These are phyloP conservation scores for Rhinichthys osculus DNA, from an alignment of 2,797 vertebrate genomes.

Conservation along the genomic window DNA sequence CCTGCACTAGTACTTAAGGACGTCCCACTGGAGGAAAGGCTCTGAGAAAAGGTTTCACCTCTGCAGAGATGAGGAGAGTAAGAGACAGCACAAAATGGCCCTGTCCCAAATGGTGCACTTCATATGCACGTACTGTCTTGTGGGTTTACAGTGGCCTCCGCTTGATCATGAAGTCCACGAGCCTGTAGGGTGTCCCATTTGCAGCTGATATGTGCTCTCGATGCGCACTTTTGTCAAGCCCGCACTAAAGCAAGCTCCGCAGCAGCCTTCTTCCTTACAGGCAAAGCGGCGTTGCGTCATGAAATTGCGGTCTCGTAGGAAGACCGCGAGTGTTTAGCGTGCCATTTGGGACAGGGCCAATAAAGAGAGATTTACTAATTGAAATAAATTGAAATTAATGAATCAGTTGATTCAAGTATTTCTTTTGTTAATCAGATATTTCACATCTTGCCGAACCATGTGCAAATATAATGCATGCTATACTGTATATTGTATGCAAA, in stretches of 20 bases:
- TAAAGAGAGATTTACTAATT: background rate
- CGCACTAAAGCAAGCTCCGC: background rate
- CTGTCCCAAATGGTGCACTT: too few relatives aligned
- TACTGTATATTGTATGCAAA: background rate
- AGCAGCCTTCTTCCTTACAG: background rate
- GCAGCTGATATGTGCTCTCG: background rate
- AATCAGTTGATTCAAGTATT: background rate
- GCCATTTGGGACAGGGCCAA: background rate
- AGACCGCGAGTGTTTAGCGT: background rate
- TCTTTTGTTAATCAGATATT: background rate
- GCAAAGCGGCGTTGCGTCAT: background rate
- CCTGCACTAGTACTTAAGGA: conserved; percentile 61
- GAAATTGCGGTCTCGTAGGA: background rate
- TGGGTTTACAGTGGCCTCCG: too few relatives aligned
- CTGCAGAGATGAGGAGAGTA: conserved; percentile 53
- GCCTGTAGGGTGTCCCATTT: background rate
- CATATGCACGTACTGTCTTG: too few relatives aligned
- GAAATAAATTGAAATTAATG: too few relatives aligned
- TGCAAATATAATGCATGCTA: conserved; percentile 1
- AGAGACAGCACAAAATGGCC: conserved; percentile 2
- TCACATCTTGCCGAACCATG: background rate
- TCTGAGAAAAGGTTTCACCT: conserved; percentile 70
- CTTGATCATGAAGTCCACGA: too few relatives aligned
- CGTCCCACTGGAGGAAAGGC: conserved; percentile 83
- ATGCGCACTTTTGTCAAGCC: background rate